These are phyloP conservation scores for Crepidodera aurea DNA, from an alignment of 2,888 invertebrate species.

Conservation along the genomic window DNA sequence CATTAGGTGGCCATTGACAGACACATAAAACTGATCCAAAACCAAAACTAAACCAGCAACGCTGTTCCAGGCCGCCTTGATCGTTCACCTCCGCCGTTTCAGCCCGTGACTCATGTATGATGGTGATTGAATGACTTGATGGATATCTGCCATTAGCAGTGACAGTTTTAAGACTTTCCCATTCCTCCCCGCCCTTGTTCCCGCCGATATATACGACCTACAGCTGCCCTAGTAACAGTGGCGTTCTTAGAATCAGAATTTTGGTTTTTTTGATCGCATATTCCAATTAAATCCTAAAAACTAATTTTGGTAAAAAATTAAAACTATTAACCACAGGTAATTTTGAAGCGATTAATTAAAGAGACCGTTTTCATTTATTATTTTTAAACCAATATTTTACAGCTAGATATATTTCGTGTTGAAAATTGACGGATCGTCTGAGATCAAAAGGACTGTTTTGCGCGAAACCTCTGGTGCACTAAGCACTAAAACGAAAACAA, in stretches of 20 bases:
- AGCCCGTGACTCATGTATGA: conserved; percentile 46
- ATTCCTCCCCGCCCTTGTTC: conserved; percentile 31
- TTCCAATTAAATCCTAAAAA: too few relatives aligned
- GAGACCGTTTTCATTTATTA: too few relatives aligned
- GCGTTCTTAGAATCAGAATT: conserved; percentile 22
- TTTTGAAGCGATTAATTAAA: too few relatives aligned
- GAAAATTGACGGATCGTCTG: too few relatives aligned
- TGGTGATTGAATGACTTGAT: conserved; percentile 62
- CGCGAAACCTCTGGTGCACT: too few relatives aligned
- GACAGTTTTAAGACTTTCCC: conserved; percentile 61
- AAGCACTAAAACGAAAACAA: too few relatives aligned
- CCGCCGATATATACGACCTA: conserved; percentile 26
- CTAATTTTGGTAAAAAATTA: too few relatives aligned
- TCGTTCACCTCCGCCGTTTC: conserved; percentile 28
- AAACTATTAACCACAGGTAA: too few relatives aligned
- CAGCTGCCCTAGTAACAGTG: conserved; percentile 32
- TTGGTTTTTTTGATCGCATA: background rate
- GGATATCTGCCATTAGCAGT: conserved; percentile 63
- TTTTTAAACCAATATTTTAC: too few relatives aligned
- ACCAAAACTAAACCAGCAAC: background rate
- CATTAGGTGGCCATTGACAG: too few relatives aligned
- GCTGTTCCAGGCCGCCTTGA: conserved; percentile 35
- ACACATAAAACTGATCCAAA: background rate
- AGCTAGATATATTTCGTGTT: too few relatives aligned
- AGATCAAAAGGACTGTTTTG: too few relatives aligned